These are phyloP conservation scores for Pocillopora grandis DNA, from an alignment of 92 coral and sea anemone species.

Conservation along the genomic window DNA sequence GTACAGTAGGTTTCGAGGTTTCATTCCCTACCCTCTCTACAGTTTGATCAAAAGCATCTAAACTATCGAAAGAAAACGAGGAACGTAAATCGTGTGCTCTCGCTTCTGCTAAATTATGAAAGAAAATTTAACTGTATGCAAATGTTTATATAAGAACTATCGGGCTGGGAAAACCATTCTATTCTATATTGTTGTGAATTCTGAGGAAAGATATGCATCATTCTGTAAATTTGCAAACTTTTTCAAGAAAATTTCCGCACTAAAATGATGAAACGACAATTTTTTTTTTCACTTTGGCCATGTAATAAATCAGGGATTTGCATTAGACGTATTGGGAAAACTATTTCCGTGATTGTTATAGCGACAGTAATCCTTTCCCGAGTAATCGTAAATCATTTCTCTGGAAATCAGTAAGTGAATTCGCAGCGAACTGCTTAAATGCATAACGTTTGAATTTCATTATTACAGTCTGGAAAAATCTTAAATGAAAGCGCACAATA, in stretches of 20 bases:
- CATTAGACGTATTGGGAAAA: conserved; percentile 2
- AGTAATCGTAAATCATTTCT: neutral
- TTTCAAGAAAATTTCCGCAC: neutral
- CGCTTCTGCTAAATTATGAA: too few relatives aligned
- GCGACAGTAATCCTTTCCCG: neutral
- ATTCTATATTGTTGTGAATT: neutral
- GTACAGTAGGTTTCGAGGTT: too few relatives aligned
- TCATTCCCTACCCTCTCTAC: too few relatives aligned
- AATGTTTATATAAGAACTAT: too few relatives aligned
- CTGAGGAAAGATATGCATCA: neutral
- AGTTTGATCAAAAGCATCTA: too few relatives aligned
- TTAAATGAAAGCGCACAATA: too few relatives aligned
- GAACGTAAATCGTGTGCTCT: too few relatives aligned
- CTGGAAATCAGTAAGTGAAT: neutral
- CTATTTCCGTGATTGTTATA: neutral
- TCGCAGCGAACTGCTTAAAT: too few relatives aligned
- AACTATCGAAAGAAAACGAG: too few relatives aligned
- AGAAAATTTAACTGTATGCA: too few relatives aligned
- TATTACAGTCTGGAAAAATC: too few relatives aligned
- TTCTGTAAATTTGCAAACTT: neutral
- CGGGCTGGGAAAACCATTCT: neutral
- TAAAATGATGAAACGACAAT: neutral
- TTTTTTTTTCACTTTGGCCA: neutral
- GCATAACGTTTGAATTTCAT: too few relatives aligned
- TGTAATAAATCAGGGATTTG: neutral